A percentile compares a stretch with the other conserved stretches of the same genome.
Evolutionary conservation across 1,140 invertebrate species (phyloP).

Genomic region (Mycetomoellerius zeteki): DNA sequence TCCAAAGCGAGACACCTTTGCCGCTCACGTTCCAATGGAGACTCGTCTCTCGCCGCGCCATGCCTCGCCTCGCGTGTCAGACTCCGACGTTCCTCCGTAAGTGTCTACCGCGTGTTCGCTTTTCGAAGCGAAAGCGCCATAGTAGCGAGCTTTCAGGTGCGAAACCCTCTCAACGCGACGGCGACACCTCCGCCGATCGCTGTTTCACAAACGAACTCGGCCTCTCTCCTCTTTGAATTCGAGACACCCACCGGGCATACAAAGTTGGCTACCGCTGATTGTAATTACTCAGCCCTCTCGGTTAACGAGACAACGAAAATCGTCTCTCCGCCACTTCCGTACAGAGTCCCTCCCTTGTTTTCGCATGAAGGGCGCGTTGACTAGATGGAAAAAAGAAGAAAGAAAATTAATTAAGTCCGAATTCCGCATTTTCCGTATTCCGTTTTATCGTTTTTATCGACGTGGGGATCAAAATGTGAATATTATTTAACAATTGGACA

Average conservation of each 20-base stretch:
- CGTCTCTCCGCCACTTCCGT: slow-evolving; percentile 10
- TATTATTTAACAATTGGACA: background rate
- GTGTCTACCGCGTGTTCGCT: slow-evolving; percentile 53
- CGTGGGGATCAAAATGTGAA: background rate
- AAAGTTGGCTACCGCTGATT: slow-evolving; percentile 69
- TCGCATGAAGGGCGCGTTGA: slow-evolving; percentile 28
- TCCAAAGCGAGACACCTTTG: slow-evolving; percentile 64
- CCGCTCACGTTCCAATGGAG: slow-evolving; percentile 60
- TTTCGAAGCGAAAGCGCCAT: slow-evolving; percentile 53
- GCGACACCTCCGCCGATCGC: slow-evolving; percentile 59
- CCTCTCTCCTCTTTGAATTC: slow-evolving; percentile 63
- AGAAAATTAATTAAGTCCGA: slow-evolving; percentile 15
- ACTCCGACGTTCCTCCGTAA: slow-evolving; percentile 62
- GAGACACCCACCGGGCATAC: slow-evolving; percentile 49
- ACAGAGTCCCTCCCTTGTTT: slow-evolving; percentile 42
- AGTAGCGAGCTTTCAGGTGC: slow-evolving; percentile 55
- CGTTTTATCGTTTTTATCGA: background rate
- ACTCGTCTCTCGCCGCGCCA: slow-evolving; percentile 36
- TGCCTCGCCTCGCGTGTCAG: slow-evolving; percentile 50
- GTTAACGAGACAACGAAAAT: slow-evolving; percentile 74
- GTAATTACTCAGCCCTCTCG: slow-evolving; percentile 74
- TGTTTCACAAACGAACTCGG: slow-evolving; percentile 67
- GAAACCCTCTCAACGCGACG: slow-evolving; percentile 56
- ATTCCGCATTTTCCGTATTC: background rate
- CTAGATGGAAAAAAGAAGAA: background rate